Evolutionary conservation across 2,888 invertebrate genomes (phyloP), one percentile per base, ranked within the genome.

Genomic region (Dryobota labecula): DNA sequence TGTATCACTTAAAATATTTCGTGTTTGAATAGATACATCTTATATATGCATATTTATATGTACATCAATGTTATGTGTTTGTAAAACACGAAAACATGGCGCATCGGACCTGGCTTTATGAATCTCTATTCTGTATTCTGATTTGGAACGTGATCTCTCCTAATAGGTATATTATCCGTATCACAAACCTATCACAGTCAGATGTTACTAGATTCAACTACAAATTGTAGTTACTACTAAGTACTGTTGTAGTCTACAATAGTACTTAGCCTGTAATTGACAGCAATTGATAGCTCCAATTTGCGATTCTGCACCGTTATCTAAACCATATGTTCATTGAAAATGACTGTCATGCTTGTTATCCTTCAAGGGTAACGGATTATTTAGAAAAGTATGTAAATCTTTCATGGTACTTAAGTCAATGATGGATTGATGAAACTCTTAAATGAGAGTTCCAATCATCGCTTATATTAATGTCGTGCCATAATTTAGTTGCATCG

Each of bases 251-350:
- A n/a, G n/a, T n/a, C n/a, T n/a, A n/a, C 27, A 67, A 36, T 67
- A 24, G 30, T 71, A 51, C 27, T 36, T 20, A 63, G 38, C 30
- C 27, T 64, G 13, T 56, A 64, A 64, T 73, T 54, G 41, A 18
- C 63, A n/a, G 3, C 30, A 72, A 71, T 72, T 61, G 15, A 61
- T 61, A 45, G 62, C 11, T 53, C 20, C 45, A 38, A 30, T 54
- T 38, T 20, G 27, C 38, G 24, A 47, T 69, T 57, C 24, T 41
- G 57, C 18, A 15, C 24, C 13, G 33, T 57, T 73, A 64, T 73
- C 27, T 41, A 64, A 56, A 38, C 54, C 33, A 54, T 47, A 53
- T 72, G 73, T 33, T 45, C 38, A 41, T 47, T 62, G 27, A 43
- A 27, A 36, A 71, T 38, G 36, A 54, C 41, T 64, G n/a, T 33